phyloP scores from a whole-genome alignment of 2,113 vertebrate genomes.

The Chelonoidis abingdonii region DNA sequence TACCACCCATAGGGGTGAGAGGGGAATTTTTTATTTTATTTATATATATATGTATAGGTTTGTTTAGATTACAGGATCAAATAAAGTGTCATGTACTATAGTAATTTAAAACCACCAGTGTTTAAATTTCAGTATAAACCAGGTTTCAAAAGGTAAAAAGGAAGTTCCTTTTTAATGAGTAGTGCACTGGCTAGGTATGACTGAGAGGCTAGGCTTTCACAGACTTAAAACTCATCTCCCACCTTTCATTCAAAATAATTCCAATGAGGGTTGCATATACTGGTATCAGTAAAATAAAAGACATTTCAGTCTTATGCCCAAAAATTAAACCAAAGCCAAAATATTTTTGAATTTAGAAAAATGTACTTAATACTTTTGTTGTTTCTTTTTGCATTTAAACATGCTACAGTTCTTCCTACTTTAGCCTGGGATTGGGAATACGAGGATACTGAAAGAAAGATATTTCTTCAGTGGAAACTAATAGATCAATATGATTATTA shows the following conservation, averaged over 20 bases:
- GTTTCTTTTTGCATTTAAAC: neutral
- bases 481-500: neutral
- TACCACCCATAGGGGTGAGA: no score
- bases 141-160: neutral
- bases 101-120: neutral
- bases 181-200: accelerated
- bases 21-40: no score
- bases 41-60: neutral
- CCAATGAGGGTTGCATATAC: neutral
- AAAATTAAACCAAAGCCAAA: neutral
- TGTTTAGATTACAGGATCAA: neutral
- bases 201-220: neutral
- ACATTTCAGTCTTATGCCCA: accelerated
- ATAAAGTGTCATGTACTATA: neutral
- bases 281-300: neutral
- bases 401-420: accelerated
- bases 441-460: neutral
- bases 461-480: accelerated
- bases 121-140: neutral
- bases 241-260: neutral
- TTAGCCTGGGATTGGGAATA: neutral
- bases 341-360: neutral
- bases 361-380: neutral
- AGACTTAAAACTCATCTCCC: neutral
- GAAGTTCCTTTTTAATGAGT: neutral